Base-by-base conservation (phyloP, 2,888 invertebrate genomes). In the Biston stratarius region DNA sequence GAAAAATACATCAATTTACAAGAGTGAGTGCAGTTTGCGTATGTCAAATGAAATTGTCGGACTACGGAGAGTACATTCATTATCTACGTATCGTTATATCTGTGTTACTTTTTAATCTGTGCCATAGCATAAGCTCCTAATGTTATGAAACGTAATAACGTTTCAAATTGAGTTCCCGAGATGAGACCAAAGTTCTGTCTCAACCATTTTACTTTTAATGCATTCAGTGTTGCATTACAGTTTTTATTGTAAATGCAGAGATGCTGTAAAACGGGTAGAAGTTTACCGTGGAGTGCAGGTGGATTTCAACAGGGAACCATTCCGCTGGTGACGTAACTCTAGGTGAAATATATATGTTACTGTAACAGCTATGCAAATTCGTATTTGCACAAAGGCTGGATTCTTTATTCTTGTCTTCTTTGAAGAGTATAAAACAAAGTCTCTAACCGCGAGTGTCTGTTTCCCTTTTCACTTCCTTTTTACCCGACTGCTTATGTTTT, bases 211-310 rank as follows among this genome's bases (percentile, higher is more conserved):
- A 59, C 62, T 69, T 61, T 61, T 73, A 74, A 74, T 74, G 74
- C 71, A 73, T 62, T 69, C 60, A 67, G 70, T 71, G 68, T 71
- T 71, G 73, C 73, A 71, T 71, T 69, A 64, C 69, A 59, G 69
- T 70, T 71, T 69, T 71, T 67, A 65, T 68, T 65, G 68, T 69
- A 61, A 67, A 68, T 60, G 69, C 69, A 57, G 59, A 60, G 64
- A 58, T 61, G 64, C 45, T 61, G 53, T 67, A 69, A 70, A 70
- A 70, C 64, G 64, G 66, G 38, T 58, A 55, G 44, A 62, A 57
- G 62, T 63, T 59, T 59, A 48, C 51, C 51, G 33, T 49, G 9
- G 42, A 56, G 40, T 55, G 45, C 63, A 66, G 45, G 38, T 34
- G 56, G 38, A 48, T 51, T 38, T 33, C 11, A 44, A 11, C 61